Conservation (phyloP, 2,113 vertebrate genomes). For the Cyphomyrus plagiostoma region DNA sequence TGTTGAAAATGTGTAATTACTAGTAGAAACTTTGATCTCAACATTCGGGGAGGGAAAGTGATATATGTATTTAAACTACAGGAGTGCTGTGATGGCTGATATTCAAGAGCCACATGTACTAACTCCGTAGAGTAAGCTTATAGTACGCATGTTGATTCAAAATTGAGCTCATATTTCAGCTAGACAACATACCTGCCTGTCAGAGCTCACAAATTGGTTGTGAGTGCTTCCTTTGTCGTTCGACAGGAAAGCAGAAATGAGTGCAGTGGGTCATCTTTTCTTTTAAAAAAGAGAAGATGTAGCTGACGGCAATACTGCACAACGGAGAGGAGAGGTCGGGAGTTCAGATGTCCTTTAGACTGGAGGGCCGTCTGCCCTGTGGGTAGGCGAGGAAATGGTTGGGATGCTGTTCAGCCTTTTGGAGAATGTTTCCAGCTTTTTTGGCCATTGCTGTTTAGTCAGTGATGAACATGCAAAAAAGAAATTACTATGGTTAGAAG, state of each 20-base stretch:
- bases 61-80: neutral
- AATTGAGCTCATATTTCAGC: neutral
- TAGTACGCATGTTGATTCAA: neutral
- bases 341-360: neutral
- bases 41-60: neutral
- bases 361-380: slow-evolving; percentile 8
- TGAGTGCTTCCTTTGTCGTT: neutral
- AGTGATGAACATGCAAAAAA: slow-evolving; percentile 33
- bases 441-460: slow-evolving; percentile 1
- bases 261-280: slow-evolving; percentile 4
- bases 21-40: slow-evolving; percentile 16
- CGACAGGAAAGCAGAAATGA: neutral
- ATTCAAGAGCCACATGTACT: neutral
- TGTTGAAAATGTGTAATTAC: slow-evolving; percentile 22
- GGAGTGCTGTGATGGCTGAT: neutral
- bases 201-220: neutral
- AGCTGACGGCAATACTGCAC: neutral
- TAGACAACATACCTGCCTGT: neutral
- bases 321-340: neutral
- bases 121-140: neutral
- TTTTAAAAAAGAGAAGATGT: neutral
- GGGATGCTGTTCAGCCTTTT: slow-evolving; percentile 20
- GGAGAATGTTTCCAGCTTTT: slow-evolving; percentile 14
- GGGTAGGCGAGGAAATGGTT: slow-evolving; percentile 18
- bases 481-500: slow-evolving; percentile 21